phyloP scores from a whole-genome alignment of 2,888 invertebrate species.

The Habroteleia sp. region DNA sequence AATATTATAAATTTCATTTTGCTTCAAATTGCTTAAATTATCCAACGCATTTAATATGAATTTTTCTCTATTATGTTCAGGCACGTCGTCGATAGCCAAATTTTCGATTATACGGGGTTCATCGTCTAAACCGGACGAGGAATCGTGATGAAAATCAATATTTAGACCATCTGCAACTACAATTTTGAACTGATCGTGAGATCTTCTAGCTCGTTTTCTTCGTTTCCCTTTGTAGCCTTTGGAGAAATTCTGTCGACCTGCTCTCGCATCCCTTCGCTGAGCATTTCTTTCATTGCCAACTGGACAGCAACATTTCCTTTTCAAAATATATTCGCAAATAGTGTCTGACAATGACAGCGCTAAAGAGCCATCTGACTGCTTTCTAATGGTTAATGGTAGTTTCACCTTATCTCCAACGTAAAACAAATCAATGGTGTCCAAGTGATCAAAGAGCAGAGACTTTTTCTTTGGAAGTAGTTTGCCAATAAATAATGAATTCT shows the following conservation, averaged over 20 bases:
- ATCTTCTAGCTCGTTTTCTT: constrained; percentile 35
- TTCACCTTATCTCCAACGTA: constrained; percentile 75
- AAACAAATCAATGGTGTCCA: constrained; percentile 66
- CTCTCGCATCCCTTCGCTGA: constrained; percentile 11
- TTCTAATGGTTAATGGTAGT: constrained; percentile 73
- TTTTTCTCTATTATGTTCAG: constrained; percentile 56
- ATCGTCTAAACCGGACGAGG: not conserved
- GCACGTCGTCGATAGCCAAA: constrained; percentile 57
- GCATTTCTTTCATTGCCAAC: constrained; percentile 30
- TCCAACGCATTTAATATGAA: constrained; percentile 61
- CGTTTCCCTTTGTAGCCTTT: not conserved
- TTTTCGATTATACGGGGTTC: constrained; percentile 18
- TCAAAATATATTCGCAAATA: constrained; percentile 69
- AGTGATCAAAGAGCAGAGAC: constrained; percentile 3
- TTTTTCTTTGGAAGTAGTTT: constrained; percentile 63
- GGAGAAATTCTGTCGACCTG: not conserved
- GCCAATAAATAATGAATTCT: constrained; percentile 65
- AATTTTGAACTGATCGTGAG: constrained; percentile 36
- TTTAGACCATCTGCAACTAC: constrained; percentile 22
- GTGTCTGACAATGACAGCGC: constrained; percentile 71
- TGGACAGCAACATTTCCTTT: constrained; percentile 72
- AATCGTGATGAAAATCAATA: constrained; percentile 20
- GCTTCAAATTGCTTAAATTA: constrained; percentile 37
- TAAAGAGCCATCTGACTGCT: constrained; percentile 72
- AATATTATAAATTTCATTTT: constrained; percentile 29